phyloP scores from a whole-genome alignment of 2,113 vertebrate genomes.

The Myrmecobius fasciatus region DNA sequence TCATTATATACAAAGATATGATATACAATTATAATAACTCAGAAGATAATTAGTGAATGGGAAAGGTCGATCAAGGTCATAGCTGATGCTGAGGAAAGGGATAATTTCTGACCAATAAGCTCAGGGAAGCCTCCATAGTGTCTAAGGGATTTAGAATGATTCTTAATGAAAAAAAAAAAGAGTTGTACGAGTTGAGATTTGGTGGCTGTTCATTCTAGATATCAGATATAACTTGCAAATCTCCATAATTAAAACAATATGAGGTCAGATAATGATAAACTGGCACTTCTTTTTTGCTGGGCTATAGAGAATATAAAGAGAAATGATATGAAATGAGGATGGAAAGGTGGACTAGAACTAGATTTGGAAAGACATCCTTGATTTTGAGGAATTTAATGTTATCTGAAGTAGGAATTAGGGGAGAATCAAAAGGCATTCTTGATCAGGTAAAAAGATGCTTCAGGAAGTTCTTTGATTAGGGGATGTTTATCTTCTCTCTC shows the following conservation, averaged over 20 bases:
- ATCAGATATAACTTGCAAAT: not conserved
- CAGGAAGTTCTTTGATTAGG: not conserved
- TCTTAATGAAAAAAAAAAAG: not conserved
- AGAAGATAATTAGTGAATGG: not conserved
- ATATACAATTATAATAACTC: not conserved
- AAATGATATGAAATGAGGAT: not conserved
- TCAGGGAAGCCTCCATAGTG: not conserved
- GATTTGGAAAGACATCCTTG: not conserved
- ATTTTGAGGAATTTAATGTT: not conserved
- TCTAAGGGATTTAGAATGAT: not conserved
- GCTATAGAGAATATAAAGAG: not conserved
- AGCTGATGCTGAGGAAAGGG: not conserved
- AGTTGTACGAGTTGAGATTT: not conserved
- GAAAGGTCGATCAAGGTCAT: not conserved
- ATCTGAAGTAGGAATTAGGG: not conserved
- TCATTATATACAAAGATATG: not conserved
- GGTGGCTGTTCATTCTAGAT: not conserved
- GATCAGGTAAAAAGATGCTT: not conserved
- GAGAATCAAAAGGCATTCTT: not conserved
- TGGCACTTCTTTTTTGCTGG: not conserved
- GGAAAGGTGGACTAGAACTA: not conserved
- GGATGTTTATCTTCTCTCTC: not conserved
- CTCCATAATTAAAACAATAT: not conserved
- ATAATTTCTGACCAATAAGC: not conserved
- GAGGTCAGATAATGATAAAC: not conserved